Percentiles rank a stretch among this genome's conserved stretches.
phyloP scores from a whole-genome alignment of 2,888 invertebrate species.

The Helobdella robusta region DNA sequence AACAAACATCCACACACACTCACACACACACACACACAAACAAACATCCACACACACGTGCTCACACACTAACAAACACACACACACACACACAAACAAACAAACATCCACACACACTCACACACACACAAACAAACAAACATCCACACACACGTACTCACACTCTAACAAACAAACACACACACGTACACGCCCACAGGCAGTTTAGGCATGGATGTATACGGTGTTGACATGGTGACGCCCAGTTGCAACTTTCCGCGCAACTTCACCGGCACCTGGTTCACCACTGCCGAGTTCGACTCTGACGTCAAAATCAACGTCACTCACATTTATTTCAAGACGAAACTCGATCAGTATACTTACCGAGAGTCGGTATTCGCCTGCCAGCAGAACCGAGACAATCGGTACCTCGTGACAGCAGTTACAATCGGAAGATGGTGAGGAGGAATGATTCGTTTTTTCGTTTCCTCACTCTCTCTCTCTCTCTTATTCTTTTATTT shows the following conservation, averaged over 20 bases:
- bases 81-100: too few relatives aligned
- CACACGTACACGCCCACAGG: too few relatives aligned
- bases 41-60: too few relatives aligned
- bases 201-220: constrained; percentile 28
- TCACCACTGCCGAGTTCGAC: constrained; percentile 91
- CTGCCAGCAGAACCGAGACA: constrained; percentile 81
- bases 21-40: too few relatives aligned
- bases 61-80: too few relatives aligned
- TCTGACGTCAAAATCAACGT: constrained; percentile 76
- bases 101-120: too few relatives aligned
- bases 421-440: constrained; percentile 88
- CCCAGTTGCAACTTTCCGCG: constrained; percentile 84
- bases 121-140: too few relatives aligned
- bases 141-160: too few relatives aligned
- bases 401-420: constrained; percentile 86
- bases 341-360: constrained; percentile 71
- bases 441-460: constrained; percentile 34
- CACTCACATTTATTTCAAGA: constrained; percentile 90
- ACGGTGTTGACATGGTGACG: constrained; percentile 52
- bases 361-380: constrained; percentile 76
- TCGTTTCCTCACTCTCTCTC: neutral
- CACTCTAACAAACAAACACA: too few relatives aligned
- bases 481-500: too few relatives aligned
- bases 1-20: too few relatives aligned
- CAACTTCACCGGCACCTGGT: constrained; percentile 89